Evolutionary conservation across 2,113 vertebrate genomes (phyloP).

Genomic region (Heliornis fulica): DNA sequence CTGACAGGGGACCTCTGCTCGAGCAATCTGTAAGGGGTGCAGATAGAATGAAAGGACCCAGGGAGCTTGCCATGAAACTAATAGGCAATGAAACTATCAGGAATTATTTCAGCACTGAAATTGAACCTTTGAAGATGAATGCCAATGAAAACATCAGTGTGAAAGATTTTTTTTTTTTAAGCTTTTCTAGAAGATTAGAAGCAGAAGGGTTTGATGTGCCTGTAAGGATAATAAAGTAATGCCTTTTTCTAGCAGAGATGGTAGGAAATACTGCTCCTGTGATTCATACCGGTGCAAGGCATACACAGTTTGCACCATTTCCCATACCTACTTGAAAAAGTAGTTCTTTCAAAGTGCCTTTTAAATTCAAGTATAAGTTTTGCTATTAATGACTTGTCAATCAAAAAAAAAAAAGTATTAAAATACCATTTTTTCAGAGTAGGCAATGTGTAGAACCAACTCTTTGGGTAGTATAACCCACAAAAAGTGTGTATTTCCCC

Average conservation of each 20-base stretch:
- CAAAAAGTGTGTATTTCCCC: not conserved
- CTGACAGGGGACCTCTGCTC: not conserved
- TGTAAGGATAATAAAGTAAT: not conserved
- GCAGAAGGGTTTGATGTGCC: not conserved
- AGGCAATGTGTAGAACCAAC: not conserved
- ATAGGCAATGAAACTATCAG: not conserved
- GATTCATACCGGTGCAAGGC: not conserved
- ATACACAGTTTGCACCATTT: not conserved
- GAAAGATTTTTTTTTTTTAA: not conserved
- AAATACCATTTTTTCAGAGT: not conserved
- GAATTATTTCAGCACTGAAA: not conserved
- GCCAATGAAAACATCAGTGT: not conserved
- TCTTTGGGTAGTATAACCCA: not conserved
- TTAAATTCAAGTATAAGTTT: not conserved
- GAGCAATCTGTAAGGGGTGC: not conserved
- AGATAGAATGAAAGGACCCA: not conserved
- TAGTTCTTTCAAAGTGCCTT: not conserved
- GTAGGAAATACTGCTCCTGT: not conserved
- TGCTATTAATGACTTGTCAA: not conserved
- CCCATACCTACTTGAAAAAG: not conserved
- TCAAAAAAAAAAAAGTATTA: not conserved
- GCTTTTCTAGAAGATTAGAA: conserved; percentile 8
- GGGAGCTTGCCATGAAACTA: not conserved
- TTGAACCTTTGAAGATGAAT: not conserved
- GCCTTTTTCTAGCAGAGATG: not conserved